These are phyloP conservation scores for Apus apus DNA, from an alignment of 2,113 vertebrate genomes.

Conservation along the genomic window DNA sequence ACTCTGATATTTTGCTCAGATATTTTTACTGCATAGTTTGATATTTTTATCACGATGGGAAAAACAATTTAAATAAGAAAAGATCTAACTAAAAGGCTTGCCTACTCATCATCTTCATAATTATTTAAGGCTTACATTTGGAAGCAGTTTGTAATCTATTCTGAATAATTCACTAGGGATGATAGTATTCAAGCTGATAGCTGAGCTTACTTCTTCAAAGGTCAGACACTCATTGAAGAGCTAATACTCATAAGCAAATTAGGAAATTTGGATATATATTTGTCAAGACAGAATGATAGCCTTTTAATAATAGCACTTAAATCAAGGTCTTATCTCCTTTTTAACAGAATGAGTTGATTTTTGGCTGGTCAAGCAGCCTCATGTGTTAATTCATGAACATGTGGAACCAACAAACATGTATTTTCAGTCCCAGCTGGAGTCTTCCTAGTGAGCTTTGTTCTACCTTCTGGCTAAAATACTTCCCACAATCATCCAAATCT, in stretches of 20 bases:
- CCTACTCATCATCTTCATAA: conserved; percentile 50
- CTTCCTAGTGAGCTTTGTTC: conserved; percentile 8
- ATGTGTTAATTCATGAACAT: background rate
- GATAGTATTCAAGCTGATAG: background rate
- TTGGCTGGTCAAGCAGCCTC: background rate
- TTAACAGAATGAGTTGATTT: background rate
- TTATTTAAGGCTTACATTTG: conserved; percentile 54
- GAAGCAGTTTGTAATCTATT: conserved; percentile 41
- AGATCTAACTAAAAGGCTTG: conserved; percentile 42
- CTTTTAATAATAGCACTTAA: background rate
- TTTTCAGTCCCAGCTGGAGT: conserved; percentile 49
- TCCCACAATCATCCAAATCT: conserved; percentile 14
- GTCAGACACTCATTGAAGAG: conserved; percentile 1
- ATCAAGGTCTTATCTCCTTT: background rate
- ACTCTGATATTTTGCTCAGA: conserved; percentile 31
- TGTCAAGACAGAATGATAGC: background rate
- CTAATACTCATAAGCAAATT: background rate
- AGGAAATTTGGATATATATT: background rate
- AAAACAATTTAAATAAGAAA: conserved; percentile 64
- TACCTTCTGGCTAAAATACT: conserved; percentile 45
- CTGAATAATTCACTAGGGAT: background rate
- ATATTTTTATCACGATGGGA: conserved; percentile 59
- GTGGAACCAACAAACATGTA: background rate
- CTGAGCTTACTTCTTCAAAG: background rate
- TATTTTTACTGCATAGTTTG: conserved; percentile 59